Base-by-base conservation (phyloP, 2,888 invertebrate species). In the Sabatieria punctata region DNA sequence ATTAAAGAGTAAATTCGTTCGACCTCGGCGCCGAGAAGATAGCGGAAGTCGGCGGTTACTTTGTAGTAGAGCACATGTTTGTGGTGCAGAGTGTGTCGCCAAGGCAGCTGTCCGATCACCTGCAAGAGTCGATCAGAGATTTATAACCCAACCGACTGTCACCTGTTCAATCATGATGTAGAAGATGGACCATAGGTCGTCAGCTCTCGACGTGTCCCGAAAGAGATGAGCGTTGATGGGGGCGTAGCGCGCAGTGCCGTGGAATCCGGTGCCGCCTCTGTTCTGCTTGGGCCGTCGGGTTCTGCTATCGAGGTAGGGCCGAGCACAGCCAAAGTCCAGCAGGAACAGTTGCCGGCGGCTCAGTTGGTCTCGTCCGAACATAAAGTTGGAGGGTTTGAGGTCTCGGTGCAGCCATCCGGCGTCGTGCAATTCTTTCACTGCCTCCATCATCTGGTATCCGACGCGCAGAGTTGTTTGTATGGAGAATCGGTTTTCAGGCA, bases 301-400 rank as follows among this genome's bases (percentile, higher is more conserved):
- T n/a, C n/a, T n/a, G n/a, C n/a, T n/a, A n/a, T n/a, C n/a, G n/a
- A n/a, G n/a, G n/a, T n/a, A n/a, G n/a, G n/a, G n/a, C n/a, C n/a
- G n/a, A n/a, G n/a, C n/a, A n/a, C n/a, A n/a, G 4, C 47, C 47
- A 21, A 47, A 47, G 24, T 47, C 47, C n/a, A 47, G 27, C 36
- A 47, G 15, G 35, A n/a, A 24, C 35, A 45, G 23, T 15, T 8
- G 3, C n/a, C n/a, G n/a, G n/a, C n/a, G 3, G n/a, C n/a, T n/a
- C n/a, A n/a, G n/a, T n/a, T n/a, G n/a, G 15, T 25, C 21, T 13
- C 18, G 41, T 6, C 45, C 44, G 11, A 50, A 47, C 2, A 47
- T 41, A 36, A 50, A 50, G 41, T 49, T 50, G 30, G 41, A 23
- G 13, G 50, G 50, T 33, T 50, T 50, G 40, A 50, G 24, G 45